Base-by-base conservation (phyloP, 2,888 invertebrate genomes). In the Suillia variegata region DNA sequence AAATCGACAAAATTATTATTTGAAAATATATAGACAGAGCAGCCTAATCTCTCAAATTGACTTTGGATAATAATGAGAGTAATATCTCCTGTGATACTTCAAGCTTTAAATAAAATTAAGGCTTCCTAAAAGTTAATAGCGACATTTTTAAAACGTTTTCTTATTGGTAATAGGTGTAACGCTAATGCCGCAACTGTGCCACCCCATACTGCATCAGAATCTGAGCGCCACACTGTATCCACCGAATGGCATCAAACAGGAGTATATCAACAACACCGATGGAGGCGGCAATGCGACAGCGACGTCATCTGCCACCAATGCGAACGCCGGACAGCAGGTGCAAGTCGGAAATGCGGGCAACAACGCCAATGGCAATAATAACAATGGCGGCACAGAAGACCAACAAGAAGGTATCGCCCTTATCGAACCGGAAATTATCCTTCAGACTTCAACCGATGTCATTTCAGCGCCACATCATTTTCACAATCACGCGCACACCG, bases 121-220 rank as follows among this genome's bases (percentile, higher is more conserved):
- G n/a, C n/a, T n/a, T n/a, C n/a, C n/a, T n/a, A n/a, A n/a, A n/a
- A n/a, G n/a, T n/a, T n/a, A n/a, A n/a, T n/a, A n/a, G n/a, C n/a
- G n/a, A n/a, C n/a, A n/a, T n/a, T n/a, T n/a, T n/a, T n/a, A n/a
- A n/a, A n/a, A n/a, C n/a, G n/a, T n/a, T n/a, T n/a, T n/a, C n/a
- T n/a, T n/a, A n/a, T n/a, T n/a, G n/a, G n/a, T n/a, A n/a, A n/a
- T n/a, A n/a, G n/a, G 79, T 56, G 78, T 79, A 12, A 68, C 79
- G 56, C 65, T 78, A 61, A 79, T 78, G 78, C 79, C 78, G 10
- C 77, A 79, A 58, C 70, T 78, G 56, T 78, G 78, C 67, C 77
- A 78, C 67, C 77, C 77, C 48, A 78, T 78, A 21, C 62, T 78
- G 66, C 77, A 78, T 68, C 77, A 78, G 66, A 78, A 78, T 64